Base-by-base conservation (phyloP, 2,113 vertebrate species). In the Syngnathus floridae region DNA sequence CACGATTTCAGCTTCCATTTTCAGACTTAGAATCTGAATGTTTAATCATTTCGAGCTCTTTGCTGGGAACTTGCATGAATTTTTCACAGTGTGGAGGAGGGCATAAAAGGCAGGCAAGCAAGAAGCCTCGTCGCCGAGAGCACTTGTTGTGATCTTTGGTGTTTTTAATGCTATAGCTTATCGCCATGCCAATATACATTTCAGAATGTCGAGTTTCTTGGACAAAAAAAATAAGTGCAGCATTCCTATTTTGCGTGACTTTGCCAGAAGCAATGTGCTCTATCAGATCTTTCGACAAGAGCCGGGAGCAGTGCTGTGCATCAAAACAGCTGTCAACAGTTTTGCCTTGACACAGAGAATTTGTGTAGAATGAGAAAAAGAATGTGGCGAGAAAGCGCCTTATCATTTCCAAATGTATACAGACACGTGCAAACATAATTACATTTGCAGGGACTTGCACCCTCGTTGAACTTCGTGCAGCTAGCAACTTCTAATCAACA, bases 11-110 rank as follows among this genome's bases (percentile, higher is more conserved):
- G 72, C 61, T 62, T 84, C 74, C 83, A 78, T 83, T 84, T 88
- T 81, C 70, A 82, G 75, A 81, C 74, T 41, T 69, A 56, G 61
- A 83, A 82, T 83, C 81, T 88, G 85, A 88, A 87, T 87, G 79
- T 83, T 88, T 87, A 84, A 88, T 88, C 85, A 76, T 80, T 74
- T 67, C 61, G 45, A 70, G 80, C 82, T 82, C 83, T 84, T 80
- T 83, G 79, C 77, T 69, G 69, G 73, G 76, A 81, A 81, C 73
- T 78, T 61, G 46, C 82, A 88, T 88, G 64, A 81, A 88, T 88
- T 71, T 88, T 88, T 86, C 78, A 87, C 72, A 66, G 56, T 41
- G 62, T 59, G 67, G 67, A 72, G 69, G 4, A 62, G 67, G 77
- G 43, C 60, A 21, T 21, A 13, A 71, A 40, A 43, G 26, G 35